phyloP scores from a whole-genome alignment of 2,797 vertebrate species.

The Netta rufina region DNA sequence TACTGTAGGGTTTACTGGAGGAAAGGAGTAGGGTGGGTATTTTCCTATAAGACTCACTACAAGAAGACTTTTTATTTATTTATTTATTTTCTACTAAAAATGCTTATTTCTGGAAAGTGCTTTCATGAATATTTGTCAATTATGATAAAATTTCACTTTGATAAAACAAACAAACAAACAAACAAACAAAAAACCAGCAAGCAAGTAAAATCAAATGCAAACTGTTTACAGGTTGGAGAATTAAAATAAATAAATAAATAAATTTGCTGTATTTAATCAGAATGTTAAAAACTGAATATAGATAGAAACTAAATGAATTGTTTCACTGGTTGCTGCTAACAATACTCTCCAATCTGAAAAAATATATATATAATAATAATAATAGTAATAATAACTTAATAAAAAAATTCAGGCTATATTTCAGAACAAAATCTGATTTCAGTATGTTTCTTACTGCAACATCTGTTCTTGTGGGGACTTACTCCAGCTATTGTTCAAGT shows the following conservation, averaged over 20 bases:
- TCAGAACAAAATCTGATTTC: not conserved
- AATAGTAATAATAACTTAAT: too few species aligned
- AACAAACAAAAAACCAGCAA: not conserved
- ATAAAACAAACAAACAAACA: not conserved
- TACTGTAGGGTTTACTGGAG: not conserved
- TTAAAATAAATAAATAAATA: not conserved
- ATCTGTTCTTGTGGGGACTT: not conserved
- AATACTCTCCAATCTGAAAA: fast-evolving
- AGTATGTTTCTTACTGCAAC: not conserved
- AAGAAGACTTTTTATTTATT: not conserved
- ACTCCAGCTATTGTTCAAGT: not conserved
- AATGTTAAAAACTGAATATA: not conserved
- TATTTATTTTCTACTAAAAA: not conserved
- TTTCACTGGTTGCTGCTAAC: not conserved
- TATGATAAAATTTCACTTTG: not conserved
- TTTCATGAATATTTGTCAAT: not conserved
- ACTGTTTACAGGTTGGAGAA: not conserved
- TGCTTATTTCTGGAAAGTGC: not conserved
- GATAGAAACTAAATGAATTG: not conserved
- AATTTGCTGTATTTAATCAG: not conserved
- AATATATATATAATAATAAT: not conserved
- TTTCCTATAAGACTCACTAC: not conserved
- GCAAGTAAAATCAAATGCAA: not conserved
- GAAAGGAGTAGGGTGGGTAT: not conserved
- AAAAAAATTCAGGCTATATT: not conserved